Evolutionary conservation across 1,140 invertebrate genomes (phyloP), one percentile per base, ranked within the genome.

Genomic region (Macrocentrus cingulum): DNA sequence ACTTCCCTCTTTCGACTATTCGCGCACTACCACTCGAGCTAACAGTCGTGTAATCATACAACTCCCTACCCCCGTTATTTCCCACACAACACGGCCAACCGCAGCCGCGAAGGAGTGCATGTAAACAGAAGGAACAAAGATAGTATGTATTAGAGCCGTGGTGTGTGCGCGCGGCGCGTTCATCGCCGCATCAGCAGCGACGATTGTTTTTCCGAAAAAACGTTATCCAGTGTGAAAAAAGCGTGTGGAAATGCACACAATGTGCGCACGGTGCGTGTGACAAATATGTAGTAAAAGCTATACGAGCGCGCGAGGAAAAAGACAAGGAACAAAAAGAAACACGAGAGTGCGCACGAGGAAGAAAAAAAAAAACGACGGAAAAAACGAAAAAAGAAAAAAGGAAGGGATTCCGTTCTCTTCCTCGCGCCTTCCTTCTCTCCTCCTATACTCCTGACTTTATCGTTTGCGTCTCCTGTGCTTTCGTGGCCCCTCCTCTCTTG

Each of bases 91-190:
- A 34, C 46, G 29, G 18, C 20, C n/a, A 19, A 53, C 11, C 16
- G 22, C 61, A 23, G 45, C 22, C 9, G 15, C 7, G 25, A 29
- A 29, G 25, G 25, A 29, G 37, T 48, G 11, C 45, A 45, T 52
- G 64, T 59, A 61, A 66, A 66, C 65, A 60, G 62, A 64, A 25
- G 57, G 54, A 39, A 52, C 51, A 64, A 37, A 62, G 25, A 18
- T 34, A 50, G 16, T 15, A n/a, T n/a, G n/a, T n/a, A n/a, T n/a
- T n/a, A n/a, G n/a, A n/a, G n/a, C n/a, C n/a, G n/a, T n/a, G n/a
- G n/a, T n/a, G n/a, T n/a, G n/a, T n/a, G n/a, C n/a, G n/a, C n/a
- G n/a, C n/a, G n/a, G n/a, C n/a, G 25, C 25, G 25, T 9, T 29
- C 25, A 4, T 29, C 25, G 25, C 9, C 25, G 25, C 25, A n/a